Evolutionary conservation across 1,140 invertebrate species (phyloP).

Genomic region (Monomorium pharaonis): DNA sequence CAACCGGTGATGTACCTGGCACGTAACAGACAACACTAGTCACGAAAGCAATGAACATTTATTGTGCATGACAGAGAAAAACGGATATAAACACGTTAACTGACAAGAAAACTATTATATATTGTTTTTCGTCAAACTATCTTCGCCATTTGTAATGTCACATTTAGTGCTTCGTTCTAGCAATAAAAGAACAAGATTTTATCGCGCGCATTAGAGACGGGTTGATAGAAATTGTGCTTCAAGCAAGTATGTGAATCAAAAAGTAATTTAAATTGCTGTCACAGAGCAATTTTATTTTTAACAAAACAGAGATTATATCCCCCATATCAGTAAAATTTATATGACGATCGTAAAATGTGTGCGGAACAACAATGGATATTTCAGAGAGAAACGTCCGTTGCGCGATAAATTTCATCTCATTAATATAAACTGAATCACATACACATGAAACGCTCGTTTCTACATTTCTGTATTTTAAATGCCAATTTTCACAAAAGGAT

Average conservation of each 20-base stretch:
- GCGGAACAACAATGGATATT: neutral
- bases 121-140: neutral
- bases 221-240: neutral
- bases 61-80: conserved; percentile 31
- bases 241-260: neutral
- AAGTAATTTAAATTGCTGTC: neutral
- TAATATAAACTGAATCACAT: conserved; percentile 24
- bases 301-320: neutral
- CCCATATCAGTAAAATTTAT: neutral
- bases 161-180: neutral
- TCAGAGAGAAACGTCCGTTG: conserved; percentile 1
- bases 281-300: neutral
- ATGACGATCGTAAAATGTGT: neutral
- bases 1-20: conserved; percentile 7
- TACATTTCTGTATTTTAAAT: conserved; percentile 13
- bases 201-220: neutral
- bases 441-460: neutral
- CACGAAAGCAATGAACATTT: conserved; percentile 50
- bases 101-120: conserved; percentile 9
- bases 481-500: neutral
- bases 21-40: conserved; percentile 28
- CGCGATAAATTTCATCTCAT: neutral
- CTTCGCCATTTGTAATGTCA: neutral
- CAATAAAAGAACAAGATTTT: neutral
- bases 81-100: conserved; percentile 7